Base-by-base conservation (phyloP, 2,113 vertebrate genomes). In the Sinocyclocheilus rhinocerous region DNA sequence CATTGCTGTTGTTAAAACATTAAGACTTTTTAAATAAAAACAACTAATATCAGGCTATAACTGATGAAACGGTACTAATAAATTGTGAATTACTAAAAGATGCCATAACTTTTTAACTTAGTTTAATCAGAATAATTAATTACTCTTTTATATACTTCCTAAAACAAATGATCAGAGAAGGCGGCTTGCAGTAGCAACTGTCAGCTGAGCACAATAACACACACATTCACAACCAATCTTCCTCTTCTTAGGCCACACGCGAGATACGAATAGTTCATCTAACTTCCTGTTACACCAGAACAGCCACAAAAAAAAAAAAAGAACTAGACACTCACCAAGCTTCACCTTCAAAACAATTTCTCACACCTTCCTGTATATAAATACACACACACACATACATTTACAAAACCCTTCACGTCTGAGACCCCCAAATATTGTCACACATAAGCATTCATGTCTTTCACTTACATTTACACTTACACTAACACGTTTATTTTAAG, bases 211-310 rank as follows among this genome's bases (percentile, higher is more conserved):
- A 36, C 24, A 36, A 48, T 88, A 48, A 42, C 18, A 67, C 65
- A 69, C 65, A 69, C 65, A 36, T 12, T 61, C 57, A 81, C 12
- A 81, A 50, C 39, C 42, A 45, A 15, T 24, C 61, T 50, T 81
- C 79, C 61, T 90, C 83, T 89, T 91, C 85, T 89, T 89, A 90
- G 72, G 33, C 80, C 69, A 83, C 88, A 86, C 89, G 85, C 6
- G 13, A 91, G 87, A 84, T 92, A 88, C 85, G 88, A 93, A 91
- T 90, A 91, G 90, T 50, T 90, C 70, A 87, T 89, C 85, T 86
- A 85, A 93, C 93, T 93, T 94, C 93, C 93, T 93, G 93, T 91
- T 93, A 84, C 90, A 90, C 80, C 84, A 84, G 79, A 88, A 81
- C 24, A 61, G 89, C 91, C 57, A 81, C 39, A 63, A 29, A 81